Conservation (phyloP, 2,797 vertebrate genomes). For the Cossypha dichroa region DNA sequence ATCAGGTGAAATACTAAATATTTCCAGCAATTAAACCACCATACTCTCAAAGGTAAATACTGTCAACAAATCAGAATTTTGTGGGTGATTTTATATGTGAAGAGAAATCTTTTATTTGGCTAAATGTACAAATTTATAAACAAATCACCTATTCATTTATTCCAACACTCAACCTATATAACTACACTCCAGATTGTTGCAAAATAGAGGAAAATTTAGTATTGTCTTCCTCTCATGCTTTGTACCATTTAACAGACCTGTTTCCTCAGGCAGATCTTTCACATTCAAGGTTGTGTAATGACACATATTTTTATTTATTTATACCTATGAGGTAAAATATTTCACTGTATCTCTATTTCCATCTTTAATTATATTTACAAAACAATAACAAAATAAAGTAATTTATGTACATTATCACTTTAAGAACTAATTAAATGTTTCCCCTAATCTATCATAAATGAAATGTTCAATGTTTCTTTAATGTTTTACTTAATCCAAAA, state of each 20-base stretch:
- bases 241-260: background rate
- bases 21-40: background rate
- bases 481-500: background rate
- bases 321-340: background rate
- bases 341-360: background rate
- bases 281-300: background rate
- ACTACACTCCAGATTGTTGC: background rate
- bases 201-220: background rate
- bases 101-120: background rate
- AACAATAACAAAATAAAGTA: background rate
- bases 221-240: background rate
- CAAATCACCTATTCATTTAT: background rate
- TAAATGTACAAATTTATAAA: background rate
- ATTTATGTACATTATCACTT: background rate
- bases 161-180: fast-evolving
- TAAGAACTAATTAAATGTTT: background rate
- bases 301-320: background rate
- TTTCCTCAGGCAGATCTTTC: background rate
- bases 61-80: background rate
- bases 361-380: background rate
- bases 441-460: background rate
- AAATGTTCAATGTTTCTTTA: background rate
- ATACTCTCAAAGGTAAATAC: background rate
- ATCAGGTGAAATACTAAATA: background rate
- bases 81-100: background rate